phyloP scores from a whole-genome alignment of 1,140 invertebrate species.

The Bombus affinis region DNA sequence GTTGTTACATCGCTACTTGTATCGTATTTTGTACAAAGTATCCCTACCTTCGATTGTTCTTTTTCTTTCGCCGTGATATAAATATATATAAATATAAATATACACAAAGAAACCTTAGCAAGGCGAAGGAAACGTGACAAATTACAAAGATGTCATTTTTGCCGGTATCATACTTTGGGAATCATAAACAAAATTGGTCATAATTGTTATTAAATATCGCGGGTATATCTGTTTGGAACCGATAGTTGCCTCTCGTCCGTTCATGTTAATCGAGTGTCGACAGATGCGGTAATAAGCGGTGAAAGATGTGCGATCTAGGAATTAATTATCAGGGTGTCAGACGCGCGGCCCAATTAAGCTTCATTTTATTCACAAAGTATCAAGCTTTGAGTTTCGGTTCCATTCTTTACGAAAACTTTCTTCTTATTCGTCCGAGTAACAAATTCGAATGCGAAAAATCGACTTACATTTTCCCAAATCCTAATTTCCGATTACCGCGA shows the following conservation, averaged over 20 bases:
- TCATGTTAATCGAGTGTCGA: conserved; percentile 17
- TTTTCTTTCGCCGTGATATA: conserved; percentile 76
- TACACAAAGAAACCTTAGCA: conserved; percentile 31
- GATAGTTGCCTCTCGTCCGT: conserved; percentile 21
- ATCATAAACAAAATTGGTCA: conserved; percentile 11
- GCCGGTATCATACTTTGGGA: conserved; percentile 15
- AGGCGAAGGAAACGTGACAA: conserved; percentile 50
- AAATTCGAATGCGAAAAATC: background rate
- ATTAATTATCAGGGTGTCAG: background rate
- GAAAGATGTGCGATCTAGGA: background rate
- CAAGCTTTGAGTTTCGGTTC: background rate
- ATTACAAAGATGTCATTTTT: conserved; percentile 26
- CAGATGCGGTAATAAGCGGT: conserved; percentile 2
- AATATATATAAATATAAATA: conserved; percentile 32
- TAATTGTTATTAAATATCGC: conserved; percentile 55
- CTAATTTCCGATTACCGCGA: no score
- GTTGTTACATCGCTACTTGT: conserved; percentile 82
- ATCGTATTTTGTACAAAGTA: conserved; percentile 82
- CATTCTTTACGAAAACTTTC: background rate
- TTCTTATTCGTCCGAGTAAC: background rate
- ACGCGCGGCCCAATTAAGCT: conserved; percentile 1
- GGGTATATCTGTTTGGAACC: conserved; percentile 34
- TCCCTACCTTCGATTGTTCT: conserved; percentile 73
- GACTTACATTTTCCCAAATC: no score
- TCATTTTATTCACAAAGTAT: background rate